Conservation (phyloP, 2,888 invertebrate species). For the Leptothorax acervorum region DNA sequence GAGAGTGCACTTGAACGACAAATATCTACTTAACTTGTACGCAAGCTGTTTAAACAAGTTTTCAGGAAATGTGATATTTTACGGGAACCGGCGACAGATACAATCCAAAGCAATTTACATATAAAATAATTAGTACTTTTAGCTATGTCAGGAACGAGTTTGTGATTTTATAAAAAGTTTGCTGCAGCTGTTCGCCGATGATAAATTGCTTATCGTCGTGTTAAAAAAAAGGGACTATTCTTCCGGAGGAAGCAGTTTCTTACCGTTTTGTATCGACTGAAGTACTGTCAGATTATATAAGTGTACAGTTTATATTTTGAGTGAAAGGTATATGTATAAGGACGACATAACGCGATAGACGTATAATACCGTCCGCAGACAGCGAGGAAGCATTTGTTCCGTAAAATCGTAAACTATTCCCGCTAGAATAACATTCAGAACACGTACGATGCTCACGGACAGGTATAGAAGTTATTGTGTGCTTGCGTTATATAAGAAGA, state of each 20-base stretch:
- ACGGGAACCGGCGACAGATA: neutral
- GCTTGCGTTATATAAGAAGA: slow-evolving; percentile 49
- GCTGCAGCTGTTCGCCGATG: neutral
- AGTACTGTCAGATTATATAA: slow-evolving; percentile 4
- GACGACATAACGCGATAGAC: neutral
- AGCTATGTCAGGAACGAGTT: neutral
- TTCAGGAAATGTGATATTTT: slow-evolving; percentile 10
- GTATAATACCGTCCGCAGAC: slow-evolving; percentile 4
- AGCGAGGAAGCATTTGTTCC: slow-evolving; percentile 46
- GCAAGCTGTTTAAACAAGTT: slow-evolving; percentile 32
- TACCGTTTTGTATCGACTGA: neutral
- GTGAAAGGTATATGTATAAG: neutral
- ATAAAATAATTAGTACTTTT: slow-evolving; percentile 2
- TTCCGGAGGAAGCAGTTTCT: neutral
- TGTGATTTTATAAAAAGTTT: neutral
- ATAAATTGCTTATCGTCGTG: neutral
- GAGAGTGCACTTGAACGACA: slow-evolving; percentile 41
- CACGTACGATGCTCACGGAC: slow-evolving; percentile 55
- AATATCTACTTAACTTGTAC: slow-evolving; percentile 40
- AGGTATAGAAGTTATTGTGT: slow-evolving; percentile 67
- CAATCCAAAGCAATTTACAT: neutral
- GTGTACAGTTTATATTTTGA: slow-evolving; percentile 17
- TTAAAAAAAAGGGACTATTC: neutral
- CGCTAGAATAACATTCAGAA: slow-evolving; percentile 56
- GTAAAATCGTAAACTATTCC: slow-evolving; percentile 65